Conservation (phyloP, 2,797 vertebrate species). For the Thripadectes ignobilis region DNA sequence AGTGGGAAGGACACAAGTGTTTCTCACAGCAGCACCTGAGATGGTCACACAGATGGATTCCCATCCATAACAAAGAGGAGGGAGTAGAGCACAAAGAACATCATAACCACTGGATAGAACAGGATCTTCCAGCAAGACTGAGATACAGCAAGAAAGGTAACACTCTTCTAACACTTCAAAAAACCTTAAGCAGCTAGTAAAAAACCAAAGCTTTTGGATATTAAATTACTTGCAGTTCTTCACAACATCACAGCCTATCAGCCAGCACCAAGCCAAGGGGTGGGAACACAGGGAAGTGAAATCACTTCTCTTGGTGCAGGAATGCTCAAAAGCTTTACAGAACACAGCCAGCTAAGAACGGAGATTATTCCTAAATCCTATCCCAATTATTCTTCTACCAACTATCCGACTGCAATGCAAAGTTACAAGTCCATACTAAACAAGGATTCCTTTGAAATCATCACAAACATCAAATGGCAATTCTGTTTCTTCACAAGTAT, state of each 20-base stretch:
- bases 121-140: not conserved
- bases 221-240: not conserved
- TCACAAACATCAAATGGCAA: not conserved
- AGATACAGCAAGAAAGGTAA: not conserved
- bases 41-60: not conserved
- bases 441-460: not conserved
- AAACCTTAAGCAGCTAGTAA: not conserved
- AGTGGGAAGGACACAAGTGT: not conserved
- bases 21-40: not conserved
- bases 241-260: not conserved
- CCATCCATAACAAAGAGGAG: fast-evolving
- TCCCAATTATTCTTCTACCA: conserved; percentile 28
- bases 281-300: not conserved
- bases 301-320: not conserved
- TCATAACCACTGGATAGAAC: fast-evolving
- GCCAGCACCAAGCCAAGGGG: not conserved
- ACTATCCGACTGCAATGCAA: not conserved
- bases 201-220: not conserved
- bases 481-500: not conserved
- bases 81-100: not conserved
- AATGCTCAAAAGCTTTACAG: not conserved
- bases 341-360: not conserved
- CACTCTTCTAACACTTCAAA: not conserved
- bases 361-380: conserved; percentile 35
- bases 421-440: not conserved